Conservation (phyloP, 2,888 invertebrate species). For the Merodon equestris region DNA sequence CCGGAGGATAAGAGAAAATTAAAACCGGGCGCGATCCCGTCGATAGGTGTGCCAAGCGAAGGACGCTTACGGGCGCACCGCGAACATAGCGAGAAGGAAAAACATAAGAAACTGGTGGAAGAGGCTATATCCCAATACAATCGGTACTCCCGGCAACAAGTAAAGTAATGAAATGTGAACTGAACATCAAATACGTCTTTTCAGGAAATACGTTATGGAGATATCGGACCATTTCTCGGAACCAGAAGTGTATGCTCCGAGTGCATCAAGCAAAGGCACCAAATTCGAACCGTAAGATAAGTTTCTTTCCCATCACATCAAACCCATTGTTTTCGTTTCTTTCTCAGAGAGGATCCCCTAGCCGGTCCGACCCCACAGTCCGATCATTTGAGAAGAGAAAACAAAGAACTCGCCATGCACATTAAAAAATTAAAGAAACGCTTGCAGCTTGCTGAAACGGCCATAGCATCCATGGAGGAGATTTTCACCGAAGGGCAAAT, state of each 20-base stretch:
- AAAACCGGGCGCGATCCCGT: conserved; percentile 15
- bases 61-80: background rate
- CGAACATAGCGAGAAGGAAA: background rate
- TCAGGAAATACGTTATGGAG: conserved; percentile 20
- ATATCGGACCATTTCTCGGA: conserved; percentile 14
- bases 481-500: conserved; percentile 29
- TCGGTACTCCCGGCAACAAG: background rate
- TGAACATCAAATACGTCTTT: background rate
- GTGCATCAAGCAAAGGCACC: background rate
- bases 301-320: background rate
- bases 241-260: conserved; percentile 7
- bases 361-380: conserved; percentile 2
- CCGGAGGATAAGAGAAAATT: conserved; percentile 28
- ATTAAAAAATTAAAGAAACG: conserved; percentile 8
- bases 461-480: conserved; percentile 1
- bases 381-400: background rate
- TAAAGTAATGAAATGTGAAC: background rate
- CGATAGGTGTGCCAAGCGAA: background rate
- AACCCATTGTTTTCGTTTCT: background rate
- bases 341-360: conserved; percentile 17
- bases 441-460: conserved; percentile 12
- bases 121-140: conserved; percentile 29
- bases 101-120: conserved; percentile 19
- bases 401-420: background rate
- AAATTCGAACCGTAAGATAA: background rate